A percentile compares a stretch with the other conserved stretches of the same genome.
phyloP scores from a whole-genome alignment of 2,797 vertebrate genomes.

The Thunnus albacares region DNA sequence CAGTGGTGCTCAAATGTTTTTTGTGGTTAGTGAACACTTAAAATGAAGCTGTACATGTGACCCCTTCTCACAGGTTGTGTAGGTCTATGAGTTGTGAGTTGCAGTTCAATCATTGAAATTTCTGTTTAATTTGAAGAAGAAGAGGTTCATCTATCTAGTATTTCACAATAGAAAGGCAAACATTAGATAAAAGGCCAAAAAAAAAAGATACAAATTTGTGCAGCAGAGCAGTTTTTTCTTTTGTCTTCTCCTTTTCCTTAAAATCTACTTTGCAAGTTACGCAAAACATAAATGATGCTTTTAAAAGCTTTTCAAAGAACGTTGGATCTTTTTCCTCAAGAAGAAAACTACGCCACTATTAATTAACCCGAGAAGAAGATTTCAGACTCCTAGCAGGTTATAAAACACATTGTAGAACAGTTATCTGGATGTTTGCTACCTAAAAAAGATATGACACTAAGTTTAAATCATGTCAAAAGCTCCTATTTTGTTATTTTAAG shows the following conservation, averaged over 20 bases:
- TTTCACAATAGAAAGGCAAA: background rate
- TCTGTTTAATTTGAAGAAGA: background rate
- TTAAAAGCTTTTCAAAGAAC: background rate
- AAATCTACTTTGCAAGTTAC: background rate
- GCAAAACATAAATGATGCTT: background rate
- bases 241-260: background rate
- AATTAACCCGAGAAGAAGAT: background rate
- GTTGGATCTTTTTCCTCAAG: background rate
- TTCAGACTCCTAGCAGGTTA: background rate
- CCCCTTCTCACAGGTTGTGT: background rate
- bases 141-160: fast-evolving
- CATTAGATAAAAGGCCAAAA: background rate
- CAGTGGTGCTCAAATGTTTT: background rate
- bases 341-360: background rate
- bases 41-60: background rate
- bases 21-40: background rate
- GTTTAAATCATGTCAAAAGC: background rate
- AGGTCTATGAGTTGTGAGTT: background rate
- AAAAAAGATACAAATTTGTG: too few species aligned
- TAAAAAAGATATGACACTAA: background rate
- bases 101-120: background rate
- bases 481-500: background rate
- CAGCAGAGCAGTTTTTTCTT: background rate
- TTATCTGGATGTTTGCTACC: too few species aligned
- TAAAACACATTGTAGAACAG: background rate